Conservation (phyloP, 2,797 vertebrate genomes). For the Craterocephalus amniculus region DNA sequence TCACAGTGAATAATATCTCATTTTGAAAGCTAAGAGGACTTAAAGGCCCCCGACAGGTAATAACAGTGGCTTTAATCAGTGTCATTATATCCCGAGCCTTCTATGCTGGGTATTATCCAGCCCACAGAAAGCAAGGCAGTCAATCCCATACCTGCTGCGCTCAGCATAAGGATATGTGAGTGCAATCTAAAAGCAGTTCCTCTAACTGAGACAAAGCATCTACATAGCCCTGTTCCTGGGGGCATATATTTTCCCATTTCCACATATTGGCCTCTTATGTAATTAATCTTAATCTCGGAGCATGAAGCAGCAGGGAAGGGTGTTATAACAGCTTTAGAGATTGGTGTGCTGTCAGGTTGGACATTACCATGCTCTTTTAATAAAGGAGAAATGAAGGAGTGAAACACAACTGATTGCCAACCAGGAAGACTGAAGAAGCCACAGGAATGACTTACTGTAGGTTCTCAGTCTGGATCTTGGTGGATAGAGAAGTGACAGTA, state of each 20-base stretch:
- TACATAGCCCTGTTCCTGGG: slow-evolving; percentile 48
- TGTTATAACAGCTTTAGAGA: slow-evolving; percentile 54
- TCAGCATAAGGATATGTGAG: slow-evolving; percentile 64
- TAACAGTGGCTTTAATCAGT: slow-evolving; percentile 57
- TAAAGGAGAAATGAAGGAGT: slow-evolving; percentile 48
- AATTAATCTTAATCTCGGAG: slow-evolving; percentile 80
- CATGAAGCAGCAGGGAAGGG: slow-evolving; percentile 49
- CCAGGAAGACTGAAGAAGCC: slow-evolving; percentile 34
- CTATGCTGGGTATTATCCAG: slow-evolving; percentile 43
- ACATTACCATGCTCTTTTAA: slow-evolving; percentile 49
- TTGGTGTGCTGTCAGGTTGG: slow-evolving; percentile 56
- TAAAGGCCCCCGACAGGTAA: slow-evolving; percentile 31
- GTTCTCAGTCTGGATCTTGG: slow-evolving; percentile 20
- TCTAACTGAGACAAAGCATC: slow-evolving; percentile 75
- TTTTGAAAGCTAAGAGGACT: slow-evolving; percentile 43
- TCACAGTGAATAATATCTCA: slow-evolving; percentile 13
- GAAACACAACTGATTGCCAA: slow-evolving; percentile 51
- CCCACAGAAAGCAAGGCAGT: slow-evolving; percentile 39
- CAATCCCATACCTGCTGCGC: slow-evolving; percentile 62
- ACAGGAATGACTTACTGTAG: slow-evolving; percentile 28
- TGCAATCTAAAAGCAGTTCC: slow-evolving; percentile 68
- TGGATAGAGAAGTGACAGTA: slow-evolving; percentile 34
- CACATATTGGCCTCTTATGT: slow-evolving; percentile 69
- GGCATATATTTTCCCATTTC: slow-evolving; percentile 71
- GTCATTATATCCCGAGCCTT: slow-evolving; percentile 45